These are phyloP conservation scores for Dynastes maya DNA, from an alignment of 2,888 invertebrate genomes.

Conservation along the genomic window DNA sequence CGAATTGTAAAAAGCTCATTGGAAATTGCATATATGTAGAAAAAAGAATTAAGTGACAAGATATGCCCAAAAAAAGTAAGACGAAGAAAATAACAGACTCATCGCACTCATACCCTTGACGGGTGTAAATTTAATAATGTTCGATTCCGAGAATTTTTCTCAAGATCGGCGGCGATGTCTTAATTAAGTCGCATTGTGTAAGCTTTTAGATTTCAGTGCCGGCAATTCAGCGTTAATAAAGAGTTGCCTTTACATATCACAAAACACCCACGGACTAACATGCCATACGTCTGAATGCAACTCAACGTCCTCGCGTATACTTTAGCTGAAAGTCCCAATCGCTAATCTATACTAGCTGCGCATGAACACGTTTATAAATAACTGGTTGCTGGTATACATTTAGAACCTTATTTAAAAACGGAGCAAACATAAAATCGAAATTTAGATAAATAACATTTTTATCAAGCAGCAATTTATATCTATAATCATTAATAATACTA, in stretches of 20 bases:
- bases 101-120: constrained; percentile 9
- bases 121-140: constrained; percentile 28
- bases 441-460: no score
- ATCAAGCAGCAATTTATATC: no score
- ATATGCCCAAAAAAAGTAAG: constrained; percentile 4
- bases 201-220: constrained; percentile 46
- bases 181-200: constrained; percentile 48
- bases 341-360: no score
- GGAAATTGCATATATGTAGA: no score
- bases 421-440: no score
- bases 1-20: no score
- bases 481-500: no score
- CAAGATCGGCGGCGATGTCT: constrained; percentile 34
- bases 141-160: constrained; percentile 44
- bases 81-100: constrained; percentile 30
- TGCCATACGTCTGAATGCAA: constrained; percentile 21
- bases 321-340: no score
- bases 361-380: no score
- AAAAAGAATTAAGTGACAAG: no score
- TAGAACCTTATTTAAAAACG: no score
- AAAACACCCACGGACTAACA: constrained; percentile 45
- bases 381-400: no score
- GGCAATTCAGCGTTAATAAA: constrained; percentile 46
- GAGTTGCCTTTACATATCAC: constrained; percentile 31
- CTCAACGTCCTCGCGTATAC: not conserved